Evolutionary conservation across 2,113 vertebrate species (phyloP).

Genomic region (Coryphaenoides rupestris): DNA sequence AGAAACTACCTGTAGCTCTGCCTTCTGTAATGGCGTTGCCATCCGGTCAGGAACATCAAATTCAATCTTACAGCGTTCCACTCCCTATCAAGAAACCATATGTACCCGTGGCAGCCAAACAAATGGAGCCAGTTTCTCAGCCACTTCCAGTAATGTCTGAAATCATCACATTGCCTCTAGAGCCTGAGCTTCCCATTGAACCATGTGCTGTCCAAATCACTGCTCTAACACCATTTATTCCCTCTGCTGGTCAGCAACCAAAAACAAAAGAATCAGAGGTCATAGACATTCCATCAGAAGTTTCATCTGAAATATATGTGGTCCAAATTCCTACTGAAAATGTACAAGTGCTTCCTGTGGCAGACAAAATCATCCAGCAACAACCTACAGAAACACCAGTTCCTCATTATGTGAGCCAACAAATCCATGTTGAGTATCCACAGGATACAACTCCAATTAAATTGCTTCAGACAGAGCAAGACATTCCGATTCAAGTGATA

Average conservation of each 20-base stretch:
- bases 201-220: constrained; percentile 29
- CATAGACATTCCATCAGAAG: constrained; percentile 6
- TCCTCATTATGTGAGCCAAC: too few relatives aligned
- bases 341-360: too few relatives aligned
- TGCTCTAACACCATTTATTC: constrained; percentile 12
- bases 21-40: constrained; percentile 24
- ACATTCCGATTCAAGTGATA: too few relatives aligned
- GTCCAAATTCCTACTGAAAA: too few relatives aligned
- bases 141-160: constrained; percentile 26
- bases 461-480: too few relatives aligned
- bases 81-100: constrained; percentile 63
- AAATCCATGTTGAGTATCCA: too few relatives aligned
- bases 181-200: constrained; percentile 27
- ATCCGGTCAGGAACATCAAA: constrained; percentile 26
- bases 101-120: constrained; percentile 19
- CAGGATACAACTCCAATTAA: too few relatives aligned
- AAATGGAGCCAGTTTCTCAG: constrained; percentile 28
- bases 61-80: constrained; percentile 49
- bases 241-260: constrained; percentile 21
- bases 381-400: too few relatives aligned
- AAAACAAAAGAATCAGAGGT: constrained; percentile 4
- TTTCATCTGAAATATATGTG: constrained; percentile 19
- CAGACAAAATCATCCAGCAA: too few relatives aligned
- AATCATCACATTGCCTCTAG: constrained; percentile 22
- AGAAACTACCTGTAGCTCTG: constrained; percentile 15